Percentiles rank a stretch among this genome's conserved stretches.
Conservation (phyloP, 1,140 invertebrate genomes). For the Hyphantria cunea region DNA sequence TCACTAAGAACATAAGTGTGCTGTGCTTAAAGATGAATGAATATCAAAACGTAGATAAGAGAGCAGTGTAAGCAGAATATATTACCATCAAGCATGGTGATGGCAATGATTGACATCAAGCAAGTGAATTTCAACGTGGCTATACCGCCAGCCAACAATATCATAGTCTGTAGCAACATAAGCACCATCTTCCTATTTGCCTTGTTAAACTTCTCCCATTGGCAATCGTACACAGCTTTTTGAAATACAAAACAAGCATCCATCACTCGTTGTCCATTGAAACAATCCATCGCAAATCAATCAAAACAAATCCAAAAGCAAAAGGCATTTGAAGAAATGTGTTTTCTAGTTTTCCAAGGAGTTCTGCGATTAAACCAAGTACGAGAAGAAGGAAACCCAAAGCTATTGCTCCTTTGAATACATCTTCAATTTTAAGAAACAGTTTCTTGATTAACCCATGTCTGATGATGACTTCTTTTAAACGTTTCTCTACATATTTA, state of each 20-base stretch:
- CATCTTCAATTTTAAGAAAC: constrained; percentile 38
- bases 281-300: constrained; percentile 58
- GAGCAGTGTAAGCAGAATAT: constrained; percentile 58
- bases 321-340: constrained; percentile 57
- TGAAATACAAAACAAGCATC: constrained; percentile 51
- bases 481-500: constrained; percentile 38
- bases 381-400: constrained; percentile 51
- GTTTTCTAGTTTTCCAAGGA: constrained; percentile 58
- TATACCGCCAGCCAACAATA: constrained; percentile 55
- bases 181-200: constrained; percentile 51
- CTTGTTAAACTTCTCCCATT: constrained; percentile 58
- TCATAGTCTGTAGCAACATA: constrained; percentile 45
- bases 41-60: constrained; percentile 37
- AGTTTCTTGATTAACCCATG: constrained; percentile 47
- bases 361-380: constrained; percentile 45
- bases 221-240: constrained; percentile 51
- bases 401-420: constrained; percentile 48
- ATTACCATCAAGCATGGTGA: too few species aligned
- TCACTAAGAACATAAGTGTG: too few species aligned
- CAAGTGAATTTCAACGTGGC: constrained; percentile 43
- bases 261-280: constrained; percentile 53
- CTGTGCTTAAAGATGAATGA: too few species aligned
- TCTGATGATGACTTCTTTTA: constrained; percentile 41
- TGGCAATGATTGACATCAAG: constrained; percentile 53
- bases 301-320: too few species aligned